Conservation (phyloP, 2,113 vertebrate genomes). For the Podocnemis expansa region DNA sequence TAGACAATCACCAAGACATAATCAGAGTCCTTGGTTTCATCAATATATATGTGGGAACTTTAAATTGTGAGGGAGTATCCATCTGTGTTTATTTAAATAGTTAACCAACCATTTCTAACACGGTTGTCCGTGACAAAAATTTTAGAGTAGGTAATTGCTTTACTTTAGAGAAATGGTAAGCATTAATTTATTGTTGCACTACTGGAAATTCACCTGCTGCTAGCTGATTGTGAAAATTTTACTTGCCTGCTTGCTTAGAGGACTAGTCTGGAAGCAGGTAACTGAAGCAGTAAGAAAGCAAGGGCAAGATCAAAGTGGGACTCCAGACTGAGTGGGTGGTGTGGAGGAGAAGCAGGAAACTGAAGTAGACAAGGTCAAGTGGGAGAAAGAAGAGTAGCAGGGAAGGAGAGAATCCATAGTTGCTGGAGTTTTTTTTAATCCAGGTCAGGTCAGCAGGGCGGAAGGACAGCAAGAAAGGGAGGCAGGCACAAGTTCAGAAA, state of each 20-base stretch:
- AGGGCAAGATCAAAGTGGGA: background rate
- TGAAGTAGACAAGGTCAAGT: background rate
- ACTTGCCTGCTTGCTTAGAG: background rate
- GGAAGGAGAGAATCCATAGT: background rate
- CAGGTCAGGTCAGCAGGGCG: background rate
- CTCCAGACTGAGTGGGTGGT: background rate
- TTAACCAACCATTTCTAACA: background rate
- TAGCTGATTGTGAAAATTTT: background rate
- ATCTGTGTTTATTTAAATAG: background rate
- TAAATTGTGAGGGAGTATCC: background rate
- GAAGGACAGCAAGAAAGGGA: background rate
- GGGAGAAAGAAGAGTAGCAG: background rate
- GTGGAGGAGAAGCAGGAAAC: background rate
- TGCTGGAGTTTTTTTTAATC: background rate
- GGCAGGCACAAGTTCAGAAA: accelerated
- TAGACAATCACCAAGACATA: background rate
- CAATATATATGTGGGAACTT: background rate
- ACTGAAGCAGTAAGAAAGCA: background rate
- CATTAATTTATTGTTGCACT: background rate
- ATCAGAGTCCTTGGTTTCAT: background rate
- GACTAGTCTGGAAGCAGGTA: background rate
- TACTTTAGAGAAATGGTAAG: background rate
- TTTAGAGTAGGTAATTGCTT: background rate
- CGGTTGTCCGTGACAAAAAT: no score
- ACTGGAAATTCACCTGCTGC: background rate